Percentiles rank a stretch among this genome's conserved stretches.
These are phyloP conservation scores for Diaperis boleti DNA, from an alignment of 2,888 invertebrate species.

Conservation along the genomic window DNA sequence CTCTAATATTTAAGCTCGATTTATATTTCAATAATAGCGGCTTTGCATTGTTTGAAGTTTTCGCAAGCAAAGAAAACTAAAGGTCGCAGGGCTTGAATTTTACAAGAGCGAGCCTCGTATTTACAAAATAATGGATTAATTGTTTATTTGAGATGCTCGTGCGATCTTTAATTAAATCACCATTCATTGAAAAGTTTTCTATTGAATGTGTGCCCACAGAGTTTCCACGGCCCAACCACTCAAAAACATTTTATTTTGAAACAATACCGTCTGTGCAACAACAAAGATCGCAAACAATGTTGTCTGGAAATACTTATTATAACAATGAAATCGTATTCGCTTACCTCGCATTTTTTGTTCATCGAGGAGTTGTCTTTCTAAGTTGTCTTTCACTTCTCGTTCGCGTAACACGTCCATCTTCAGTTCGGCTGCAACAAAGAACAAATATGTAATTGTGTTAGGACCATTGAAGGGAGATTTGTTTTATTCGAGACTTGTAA, in stretches of 20 bases:
- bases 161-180: conserved; percentile 32
- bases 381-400: conserved; percentile 91
- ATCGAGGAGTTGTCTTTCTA: conserved; percentile 93
- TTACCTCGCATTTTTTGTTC: conserved; percentile 96
- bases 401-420: conserved; percentile 96
- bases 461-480: background rate
- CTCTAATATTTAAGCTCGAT: conserved; percentile 39
- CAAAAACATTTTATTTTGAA: conserved; percentile 42
- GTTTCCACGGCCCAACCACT: conserved; percentile 26
- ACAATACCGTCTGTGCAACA: conserved; percentile 52
- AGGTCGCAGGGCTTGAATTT: conserved; percentile 27
- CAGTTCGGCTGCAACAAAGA: conserved; percentile 86
- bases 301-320: conserved; percentile 46
- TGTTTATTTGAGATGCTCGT: conserved; percentile 27
- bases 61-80: conserved; percentile 17
- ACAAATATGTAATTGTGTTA: conserved; percentile 10
- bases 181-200: conserved; percentile 30
- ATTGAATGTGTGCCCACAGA: conserved; percentile 18
- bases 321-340: conserved; percentile 61
- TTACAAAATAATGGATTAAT: conserved; percentile 31
- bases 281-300: conserved; percentile 55
- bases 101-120: conserved; percentile 3
- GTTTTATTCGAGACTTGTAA: too few relatives aligned
- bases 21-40: conserved; percentile 20
- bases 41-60: conserved; percentile 23